These are phyloP conservation scores for Brotula barbata DNA, from an alignment of 2,797 vertebrate genomes.

Conservation along the genomic window DNA sequence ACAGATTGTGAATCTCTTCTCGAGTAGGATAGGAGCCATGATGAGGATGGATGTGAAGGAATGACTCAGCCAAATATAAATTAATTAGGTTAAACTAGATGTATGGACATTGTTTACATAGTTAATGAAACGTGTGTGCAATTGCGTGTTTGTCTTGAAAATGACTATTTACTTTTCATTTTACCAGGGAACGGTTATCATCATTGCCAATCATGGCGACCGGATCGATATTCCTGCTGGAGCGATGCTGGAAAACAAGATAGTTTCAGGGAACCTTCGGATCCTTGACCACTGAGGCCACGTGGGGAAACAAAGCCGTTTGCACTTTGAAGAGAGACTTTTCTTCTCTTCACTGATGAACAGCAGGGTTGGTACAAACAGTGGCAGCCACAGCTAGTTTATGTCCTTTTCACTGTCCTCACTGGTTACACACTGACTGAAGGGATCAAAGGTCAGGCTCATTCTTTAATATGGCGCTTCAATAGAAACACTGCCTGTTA, in stretches of 20 bases:
- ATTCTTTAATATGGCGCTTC: neutral
- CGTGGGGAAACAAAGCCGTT: conserved; percentile 30
- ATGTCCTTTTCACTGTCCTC: neutral
- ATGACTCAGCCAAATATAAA: no score
- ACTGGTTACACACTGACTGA: neutral
- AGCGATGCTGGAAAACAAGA: conserved; percentile 96
- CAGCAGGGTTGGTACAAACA: conserved; percentile 12
- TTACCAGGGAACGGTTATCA: conserved; percentile 93
- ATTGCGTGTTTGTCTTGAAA: no score
- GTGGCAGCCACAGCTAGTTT: neutral
- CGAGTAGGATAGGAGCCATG: no score
- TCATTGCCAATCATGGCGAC: conserved; percentile 96
- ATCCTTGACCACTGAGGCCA: conserved; percentile 92
- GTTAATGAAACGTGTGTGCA: no score
- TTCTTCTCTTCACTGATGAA: neutral
- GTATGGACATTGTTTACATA: no score
- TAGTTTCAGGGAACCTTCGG: conserved; percentile 95
- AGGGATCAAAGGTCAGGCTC: conserved; percentile 23
- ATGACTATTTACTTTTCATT: no score
- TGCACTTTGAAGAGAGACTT: conserved; percentile 7
- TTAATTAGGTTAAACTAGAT: no score
- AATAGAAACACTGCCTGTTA: conserved; percentile 26
- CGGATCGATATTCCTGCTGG: conserved; percentile 95
- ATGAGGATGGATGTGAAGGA: no score
- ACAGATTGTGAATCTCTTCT: no score